A percentile compares a stretch with the other conserved stretches of the same genome.
Evolutionary conservation across 1,140 invertebrate species (phyloP).

Genomic region (Leptinotarsa lineolata): DNA sequence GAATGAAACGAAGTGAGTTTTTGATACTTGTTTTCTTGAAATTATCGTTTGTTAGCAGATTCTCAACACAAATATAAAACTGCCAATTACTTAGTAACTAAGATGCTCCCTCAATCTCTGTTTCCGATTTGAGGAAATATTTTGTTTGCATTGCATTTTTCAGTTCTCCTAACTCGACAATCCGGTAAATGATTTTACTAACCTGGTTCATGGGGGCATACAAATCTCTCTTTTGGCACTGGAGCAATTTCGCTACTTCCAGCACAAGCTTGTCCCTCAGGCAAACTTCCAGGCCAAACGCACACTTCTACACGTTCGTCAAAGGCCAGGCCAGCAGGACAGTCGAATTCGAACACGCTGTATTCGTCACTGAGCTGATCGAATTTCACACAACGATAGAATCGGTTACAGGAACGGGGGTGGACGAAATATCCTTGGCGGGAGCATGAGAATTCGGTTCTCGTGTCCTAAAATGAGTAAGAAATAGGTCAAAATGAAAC

Average conservation of each 20-base stretch:
- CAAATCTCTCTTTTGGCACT: conserved; percentile 66
- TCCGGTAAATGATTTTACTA: conserved; percentile 36
- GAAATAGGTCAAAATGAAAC: no score
- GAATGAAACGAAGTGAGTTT: no score
- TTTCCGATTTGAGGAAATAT: no score
- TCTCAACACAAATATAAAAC: no score
- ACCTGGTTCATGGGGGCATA: conserved; percentile 67
- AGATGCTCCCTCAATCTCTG: no score
- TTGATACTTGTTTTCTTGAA: no score
- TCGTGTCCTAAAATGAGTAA: conserved; percentile 60
- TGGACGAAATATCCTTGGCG: conserved; percentile 81
- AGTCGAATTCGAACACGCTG: conserved; percentile 82
- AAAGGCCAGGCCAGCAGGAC: conserved; percentile 77
- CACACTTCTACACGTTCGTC: conserved; percentile 80
- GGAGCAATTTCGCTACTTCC: conserved; percentile 77
- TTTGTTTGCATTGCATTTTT: no score
- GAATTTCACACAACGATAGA: conserved; percentile 84
- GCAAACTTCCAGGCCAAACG: conserved; percentile 77
- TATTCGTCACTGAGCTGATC: conserved; percentile 74
- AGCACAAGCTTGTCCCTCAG: conserved; percentile 72
- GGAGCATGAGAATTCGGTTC: conserved; percentile 75
- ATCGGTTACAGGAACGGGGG: conserved; percentile 77
- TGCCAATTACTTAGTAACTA: no score
- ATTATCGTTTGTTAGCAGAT: no score
- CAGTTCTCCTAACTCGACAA: no score